Conservation (phyloP, 2,888 invertebrate genomes). For the Andrena flavipes region DNA sequence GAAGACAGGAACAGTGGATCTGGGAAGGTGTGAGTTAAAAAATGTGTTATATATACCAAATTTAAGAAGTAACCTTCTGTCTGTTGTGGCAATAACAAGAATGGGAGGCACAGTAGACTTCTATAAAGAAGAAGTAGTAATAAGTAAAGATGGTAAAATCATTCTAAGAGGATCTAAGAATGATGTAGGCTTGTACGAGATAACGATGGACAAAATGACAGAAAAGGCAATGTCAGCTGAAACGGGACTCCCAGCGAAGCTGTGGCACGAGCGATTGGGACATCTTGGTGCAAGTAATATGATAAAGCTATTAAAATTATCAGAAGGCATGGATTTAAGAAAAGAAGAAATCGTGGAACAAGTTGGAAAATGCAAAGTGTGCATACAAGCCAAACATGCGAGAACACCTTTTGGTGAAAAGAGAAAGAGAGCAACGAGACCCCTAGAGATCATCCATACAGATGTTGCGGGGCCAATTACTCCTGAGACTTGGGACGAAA, state of each 20-base stretch:
- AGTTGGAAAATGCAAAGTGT: neutral
- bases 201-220: neutral
- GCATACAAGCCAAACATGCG: neutral
- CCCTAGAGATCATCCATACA: neutral
- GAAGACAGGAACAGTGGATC: too few relatives aligned
- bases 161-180: neutral
- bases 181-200: neutral
- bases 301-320: neutral
- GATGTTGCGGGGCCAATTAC: conserved; percentile 9
- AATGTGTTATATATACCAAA: too few relatives aligned
- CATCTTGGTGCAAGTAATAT: neutral
- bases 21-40: too few relatives aligned
- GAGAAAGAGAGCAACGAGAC: neutral
- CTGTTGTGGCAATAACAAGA: too few relatives aligned
- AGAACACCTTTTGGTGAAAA: neutral
- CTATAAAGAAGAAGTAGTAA: too few relatives aligned
- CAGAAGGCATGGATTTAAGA: neutral
- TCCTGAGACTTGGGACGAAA: neutral
- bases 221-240: neutral
- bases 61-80: too few relatives aligned
- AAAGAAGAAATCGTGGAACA: neutral
- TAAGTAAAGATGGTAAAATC: neutral
- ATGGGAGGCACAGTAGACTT: too few relatives aligned
- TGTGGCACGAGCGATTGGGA: neutral
- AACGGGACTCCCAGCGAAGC: neutral